Evolutionary conservation across 1,140 invertebrate genomes (phyloP), one percentile per base, ranked within the genome.

Genomic region (Macrocentrus cingulum): DNA sequence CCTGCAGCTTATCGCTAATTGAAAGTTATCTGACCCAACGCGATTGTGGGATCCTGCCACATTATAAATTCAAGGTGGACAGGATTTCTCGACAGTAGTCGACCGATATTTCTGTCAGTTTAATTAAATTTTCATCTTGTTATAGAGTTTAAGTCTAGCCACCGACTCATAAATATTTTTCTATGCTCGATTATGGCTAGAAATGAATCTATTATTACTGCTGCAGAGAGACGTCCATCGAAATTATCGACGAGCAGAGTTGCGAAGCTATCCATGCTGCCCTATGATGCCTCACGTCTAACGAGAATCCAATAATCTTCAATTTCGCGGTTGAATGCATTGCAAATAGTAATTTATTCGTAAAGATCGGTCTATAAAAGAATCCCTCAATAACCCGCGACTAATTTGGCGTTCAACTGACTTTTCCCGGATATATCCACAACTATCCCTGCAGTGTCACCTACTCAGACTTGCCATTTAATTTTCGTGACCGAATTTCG

Each of bases 281-380:
- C n/a, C 18, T 29, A 29, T 9, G 46, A 34, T 32, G 13, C 13
- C 36, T 49, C 25, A 18, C 25, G 29, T 63, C 71, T 72, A 73
- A 73, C 67, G 69, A 73, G 68, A 72, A 72, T 72, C 70, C 71
- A 71, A 73, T 73, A 72, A 73, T 72, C 68, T 66, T 59, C 70
- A 71, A 73, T 73, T 71, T 64, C 66, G 36, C 60, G 62, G 64
- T 61, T 65, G 66, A 64, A 63, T 69, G 68, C 66, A 56, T 67
- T 36, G 46, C 67, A 69, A 69, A 73, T 72, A 69, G 64, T 66
- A 72, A 68, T 73, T 72, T 72, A 68, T 73, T 64, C 64, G 68
- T 68, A 65, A 69, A 64, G 58, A 34, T 16, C 18, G 13, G n/a
- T 7, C 15, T 13, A 49, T 49, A 16, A 49, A 49, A 13, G 13